Evolutionary conservation across 2,888 invertebrate genomes (phyloP).

Genomic region (Drosophila neoperkinsi): DNA sequence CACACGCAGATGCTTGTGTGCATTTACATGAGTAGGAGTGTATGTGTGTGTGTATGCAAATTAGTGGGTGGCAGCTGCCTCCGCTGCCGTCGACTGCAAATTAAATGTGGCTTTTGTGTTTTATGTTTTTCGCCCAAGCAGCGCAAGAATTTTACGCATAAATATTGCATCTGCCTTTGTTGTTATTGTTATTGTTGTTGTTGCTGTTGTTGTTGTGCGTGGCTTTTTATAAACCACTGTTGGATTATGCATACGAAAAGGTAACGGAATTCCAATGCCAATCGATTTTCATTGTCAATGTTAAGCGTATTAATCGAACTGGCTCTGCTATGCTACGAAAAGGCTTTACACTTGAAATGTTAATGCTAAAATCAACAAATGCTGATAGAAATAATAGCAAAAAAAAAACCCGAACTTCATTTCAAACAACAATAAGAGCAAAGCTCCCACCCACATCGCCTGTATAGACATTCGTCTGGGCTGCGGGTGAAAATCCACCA

Average conservation of each 20-base stretch:
- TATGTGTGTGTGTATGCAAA: conserved; percentile 24
- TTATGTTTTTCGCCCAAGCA: conserved; percentile 1
- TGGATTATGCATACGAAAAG: conserved; percentile 48
- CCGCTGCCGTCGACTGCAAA: conserved; percentile 8
- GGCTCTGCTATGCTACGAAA: conserved; percentile 14
- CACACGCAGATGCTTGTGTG: conserved; percentile 1
- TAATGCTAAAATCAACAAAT: conserved; percentile 23
- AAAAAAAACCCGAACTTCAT: conserved; percentile 18
- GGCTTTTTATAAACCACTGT: conserved; percentile 49
- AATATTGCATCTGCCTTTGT: conserved; percentile 20
- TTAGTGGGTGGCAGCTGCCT: conserved; percentile 21
- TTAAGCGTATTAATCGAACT: conserved; percentile 62
- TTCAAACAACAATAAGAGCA: conserved; percentile 36
- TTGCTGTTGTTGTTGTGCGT: conserved; percentile 11
- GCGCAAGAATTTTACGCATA: conserved; percentile 46
- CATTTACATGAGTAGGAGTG: conserved; percentile 5
- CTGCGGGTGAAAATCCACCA: conserved; percentile 58
- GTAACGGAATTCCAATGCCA: conserved; percentile 60
- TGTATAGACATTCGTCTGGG: conserved; percentile 65
- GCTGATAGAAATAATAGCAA: conserved; percentile 8
- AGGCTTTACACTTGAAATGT: conserved; percentile 28
- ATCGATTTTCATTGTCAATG: conserved; percentile 69
- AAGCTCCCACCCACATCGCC: conserved; percentile 28
- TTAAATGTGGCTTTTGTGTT: conserved; percentile 24
- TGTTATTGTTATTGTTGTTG: not conserved